Evolutionary conservation across 2,888 invertebrate genomes (phyloP).

Genomic region (Dynastes maya): DNA sequence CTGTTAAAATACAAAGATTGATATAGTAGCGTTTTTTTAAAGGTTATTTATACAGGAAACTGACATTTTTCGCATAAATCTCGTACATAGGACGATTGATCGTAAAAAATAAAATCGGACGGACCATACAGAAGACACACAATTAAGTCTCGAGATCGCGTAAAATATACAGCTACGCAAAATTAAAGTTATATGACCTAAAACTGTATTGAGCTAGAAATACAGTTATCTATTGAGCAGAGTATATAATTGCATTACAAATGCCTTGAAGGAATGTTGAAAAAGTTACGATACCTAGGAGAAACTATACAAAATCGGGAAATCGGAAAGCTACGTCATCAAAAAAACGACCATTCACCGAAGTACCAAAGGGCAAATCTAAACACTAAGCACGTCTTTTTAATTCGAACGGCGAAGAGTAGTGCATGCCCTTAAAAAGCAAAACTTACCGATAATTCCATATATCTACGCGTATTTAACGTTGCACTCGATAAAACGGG

Average conservation of each 20-base stretch:
- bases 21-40: slow-evolving; percentile 13
- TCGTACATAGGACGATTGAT: not conserved
- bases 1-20: slow-evolving; percentile 48
- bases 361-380: slow-evolving; percentile 52
- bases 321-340: slow-evolving; percentile 52
- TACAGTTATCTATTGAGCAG: slow-evolving; percentile 66
- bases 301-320: slow-evolving; percentile 42
- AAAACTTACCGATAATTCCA: slow-evolving; percentile 52
- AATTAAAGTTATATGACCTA: slow-evolving; percentile 70
- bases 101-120: slow-evolving; percentile 26
- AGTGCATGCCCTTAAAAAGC: slow-evolving; percentile 54
- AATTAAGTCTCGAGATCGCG: slow-evolving; percentile 47
- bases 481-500: slow-evolving; percentile 19
- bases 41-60: slow-evolving; percentile 25
- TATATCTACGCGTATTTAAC: slow-evolving; percentile 41
- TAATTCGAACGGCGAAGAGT: not conserved
- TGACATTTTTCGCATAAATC: slow-evolving; percentile 37
- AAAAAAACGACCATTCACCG: slow-evolving; percentile 52
- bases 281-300: not conserved
- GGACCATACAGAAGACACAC: not conserved
- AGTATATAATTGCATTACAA: slow-evolving; percentile 52
- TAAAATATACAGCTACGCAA: slow-evolving; percentile 59
- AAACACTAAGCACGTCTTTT: slow-evolving; percentile 18
- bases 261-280: slow-evolving; percentile 52
- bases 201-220: slow-evolving; percentile 70